Evolutionary conservation across 2,888 invertebrate genomes (phyloP).

Genomic region (Halictus quadricinctus): DNA sequence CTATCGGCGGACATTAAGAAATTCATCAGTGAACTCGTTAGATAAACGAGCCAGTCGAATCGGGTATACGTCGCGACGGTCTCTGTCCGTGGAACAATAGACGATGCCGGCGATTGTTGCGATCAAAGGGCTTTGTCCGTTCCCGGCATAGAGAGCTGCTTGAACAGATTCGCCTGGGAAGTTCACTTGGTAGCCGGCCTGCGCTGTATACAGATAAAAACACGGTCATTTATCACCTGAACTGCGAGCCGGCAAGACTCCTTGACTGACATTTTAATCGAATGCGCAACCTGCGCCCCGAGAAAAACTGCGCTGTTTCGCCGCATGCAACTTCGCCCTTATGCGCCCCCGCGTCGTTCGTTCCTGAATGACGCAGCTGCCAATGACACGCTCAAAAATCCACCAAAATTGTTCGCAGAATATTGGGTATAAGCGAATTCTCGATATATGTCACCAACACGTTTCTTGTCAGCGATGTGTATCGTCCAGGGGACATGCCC

Average conservation of each 20-base stretch:
- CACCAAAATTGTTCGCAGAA: not conserved
- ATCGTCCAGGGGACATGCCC: no score
- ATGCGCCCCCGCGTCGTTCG: no score
- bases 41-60: constrained; percentile 37
- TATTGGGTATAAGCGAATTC: no score
- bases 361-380: no score
- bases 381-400: not conserved
- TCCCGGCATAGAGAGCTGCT: constrained; percentile 2
- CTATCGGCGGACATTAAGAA: constrained; percentile 50
- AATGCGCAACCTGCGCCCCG: constrained; percentile 22
- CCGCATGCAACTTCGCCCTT: constrained; percentile 16
- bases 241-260: constrained; percentile 24
- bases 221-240: constrained; percentile 52
- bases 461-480: no score
- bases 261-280: constrained; percentile 58
- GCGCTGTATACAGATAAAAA: constrained; percentile 46
- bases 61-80: constrained; percentile 10
- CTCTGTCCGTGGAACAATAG: constrained; percentile 30
- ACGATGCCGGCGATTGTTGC: constrained; percentile 40
- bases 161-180: constrained; percentile 43
- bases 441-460: no score
- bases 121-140: constrained; percentile 40
- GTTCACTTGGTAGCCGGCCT: constrained; percentile 19
- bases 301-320: constrained; percentile 33
- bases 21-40: constrained; percentile 46